Base-by-base conservation (phyloP, 2,888 invertebrate genomes). In the Luperina nickerlii region DNA sequence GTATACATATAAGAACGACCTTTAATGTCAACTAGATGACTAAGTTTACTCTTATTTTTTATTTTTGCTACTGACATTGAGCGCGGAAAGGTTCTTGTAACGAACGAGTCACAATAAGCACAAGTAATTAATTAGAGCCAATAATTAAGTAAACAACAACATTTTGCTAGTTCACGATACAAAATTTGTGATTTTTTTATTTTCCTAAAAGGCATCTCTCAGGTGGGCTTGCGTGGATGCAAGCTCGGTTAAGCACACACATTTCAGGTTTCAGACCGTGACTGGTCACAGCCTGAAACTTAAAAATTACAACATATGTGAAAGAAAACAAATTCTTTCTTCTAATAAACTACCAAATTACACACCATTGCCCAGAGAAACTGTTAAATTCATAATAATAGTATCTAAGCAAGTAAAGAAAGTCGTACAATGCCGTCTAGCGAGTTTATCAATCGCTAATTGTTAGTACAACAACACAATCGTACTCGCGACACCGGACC, bases 401-500 rank as follows among this genome's bases (percentile, higher is more conserved):
- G 51, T 71, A 65, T 38, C 24, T 38, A 4, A 11, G 38, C 76
- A 72, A 67, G 69, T 65, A 79, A 78, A 78, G 63, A 42, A 75
- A 38, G 66, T 18, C 48, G 13, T 62, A 87, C 74, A 82, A 78
- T 76, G 66, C 60, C 0, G 67, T 65, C 57, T 54, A 32, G 57
- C 27, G 73, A 83, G 82, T 81, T 82, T 71, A 85, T 90, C 82
- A 77, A 82, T 77, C 70, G 87, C 81, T 89, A 90, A 90, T 82
- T 81, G 79, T 76, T 88, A 48, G 45, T 62, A 70, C 74, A 83
- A 81, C 75, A 82, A 75, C 71, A 73, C 81, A 76, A 78, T 85
- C 79, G 74, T 70, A 76, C 79, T 73, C 62, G 69, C 68, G 48
- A 78, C 74, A 71, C 42, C 24, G 70, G 69, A 82, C 87, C 66